Percentiles rank a stretch among this genome's conserved stretches.
These are phyloP conservation scores for Camponotus pennsylvanicus DNA, from an alignment of 1,140 invertebrate species.

Conservation along the genomic window DNA sequence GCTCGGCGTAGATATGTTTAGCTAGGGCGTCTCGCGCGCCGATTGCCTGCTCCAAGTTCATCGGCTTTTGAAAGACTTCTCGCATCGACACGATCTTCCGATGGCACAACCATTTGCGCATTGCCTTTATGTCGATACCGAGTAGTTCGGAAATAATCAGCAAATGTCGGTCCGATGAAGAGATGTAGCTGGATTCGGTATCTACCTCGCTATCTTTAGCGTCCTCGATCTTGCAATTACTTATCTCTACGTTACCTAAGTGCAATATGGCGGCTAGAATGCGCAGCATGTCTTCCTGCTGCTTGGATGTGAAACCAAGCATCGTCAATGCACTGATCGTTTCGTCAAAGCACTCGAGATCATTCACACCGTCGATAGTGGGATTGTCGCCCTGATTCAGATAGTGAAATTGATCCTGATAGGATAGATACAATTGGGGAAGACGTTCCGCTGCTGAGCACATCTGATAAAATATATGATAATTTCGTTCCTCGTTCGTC, in stretches of 20 bases:
- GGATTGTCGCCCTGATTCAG: conserved; percentile 95
- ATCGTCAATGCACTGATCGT: conserved; percentile 91
- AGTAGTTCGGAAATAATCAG: conserved; percentile 90
- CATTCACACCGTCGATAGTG: conserved; percentile 94
- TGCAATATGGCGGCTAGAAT: conserved; percentile 96
- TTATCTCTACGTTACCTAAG: conserved; percentile 94
- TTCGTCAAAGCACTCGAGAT: conserved; percentile 91
- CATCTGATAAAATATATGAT: conserved; percentile 99
- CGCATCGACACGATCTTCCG: conserved; percentile 94
- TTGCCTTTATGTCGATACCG: conserved; percentile 91
- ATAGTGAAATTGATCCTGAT: conserved; percentile 93
- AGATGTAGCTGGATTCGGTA: conserved; percentile 80
- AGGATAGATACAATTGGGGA: conserved; percentile 91
- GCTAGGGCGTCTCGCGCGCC: conserved; percentile 96
- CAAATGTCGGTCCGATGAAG: conserved; percentile 90
- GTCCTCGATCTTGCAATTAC: conserved; percentile 81
- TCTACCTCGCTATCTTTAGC: conserved; percentile 68
- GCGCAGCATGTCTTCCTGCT: conserved; percentile 94
- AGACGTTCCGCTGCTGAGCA: conserved; percentile 92
- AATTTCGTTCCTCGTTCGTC: conserved; percentile 96
- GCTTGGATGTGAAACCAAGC: conserved; percentile 92
- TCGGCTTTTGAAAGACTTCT: conserved; percentile 95
- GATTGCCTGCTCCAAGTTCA: conserved; percentile 90
- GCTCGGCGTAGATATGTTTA: conserved; percentile 97
- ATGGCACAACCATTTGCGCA: conserved; percentile 96